Evolutionary conservation across 2,113 vertebrate species (phyloP), one percentile per base, ranked within the genome.

Genomic region (Pelobates fuscus): DNA sequence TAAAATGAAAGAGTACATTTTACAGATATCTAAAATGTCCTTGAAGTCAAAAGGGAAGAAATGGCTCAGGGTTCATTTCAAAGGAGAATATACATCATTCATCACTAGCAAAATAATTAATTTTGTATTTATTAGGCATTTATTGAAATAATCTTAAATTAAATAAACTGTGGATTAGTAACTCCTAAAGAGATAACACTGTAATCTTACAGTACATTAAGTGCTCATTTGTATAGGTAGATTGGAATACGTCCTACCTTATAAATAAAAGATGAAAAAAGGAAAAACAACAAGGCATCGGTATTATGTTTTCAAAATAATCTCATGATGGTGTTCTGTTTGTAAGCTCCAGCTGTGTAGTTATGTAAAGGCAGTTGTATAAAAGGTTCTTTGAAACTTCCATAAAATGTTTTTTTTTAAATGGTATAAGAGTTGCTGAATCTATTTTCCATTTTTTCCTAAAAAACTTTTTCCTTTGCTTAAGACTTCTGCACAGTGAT

Each of bases 91-190:
- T 37, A 12, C 41, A 72, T 64, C 21, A 55, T 29, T 24, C 20
- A 55, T 64, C 30, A 63, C 59, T 17, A 24, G 70, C 17, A 55
- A 64, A 54, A 44, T n/a, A 63, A 62, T 59, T 59, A 30, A 70
- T 54, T 71, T 61, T 55, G 61, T 55, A 73, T 54, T 55, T 43
- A 52, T 73, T 55, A 41, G 27, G 20, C 27, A 55, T 73, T 73
- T 30, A 54, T 73, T 73, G 20, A 64, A 63, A 52, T 62, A 62
- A 49, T 49, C 43, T 63, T 71, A 58, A 71, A 71, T 71, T 71
- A 62, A 71, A 62, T 23, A 62, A 25, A 71, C 26, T 29, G 62
- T 71, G 59, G 59, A 62, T 71, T 49, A 23, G 37, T 52, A 71
- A 71, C 4, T 62, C 59, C 59, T 32, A 17, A 63, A 46, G 26